Percentiles rank a stretch among this genome's conserved stretches.
Conservation (phyloP, 1,140 invertebrate species). For the Meteorus sp. region DNA sequence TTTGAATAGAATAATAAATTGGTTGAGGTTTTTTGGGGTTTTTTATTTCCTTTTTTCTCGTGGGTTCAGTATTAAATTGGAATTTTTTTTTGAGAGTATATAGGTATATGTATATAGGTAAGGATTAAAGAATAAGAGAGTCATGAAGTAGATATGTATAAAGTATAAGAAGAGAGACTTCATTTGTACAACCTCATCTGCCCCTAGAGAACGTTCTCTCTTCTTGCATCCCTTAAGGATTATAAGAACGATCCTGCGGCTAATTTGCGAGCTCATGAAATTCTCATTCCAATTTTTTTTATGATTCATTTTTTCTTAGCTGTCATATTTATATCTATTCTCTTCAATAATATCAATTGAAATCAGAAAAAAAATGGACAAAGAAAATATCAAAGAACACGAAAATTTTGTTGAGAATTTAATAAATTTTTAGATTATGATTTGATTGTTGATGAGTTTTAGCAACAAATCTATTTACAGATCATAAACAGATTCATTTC, state of each 20-base stretch:
- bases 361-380: not conserved
- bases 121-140: slow-evolving; percentile 58
- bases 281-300: slow-evolving; percentile 25
- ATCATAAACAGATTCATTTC: no score
- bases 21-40: not conserved
- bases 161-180: slow-evolving; percentile 32
- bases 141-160: not conserved
- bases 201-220: slow-evolving; percentile 35
- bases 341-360: not conserved
- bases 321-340: not conserved
- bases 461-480: no score
- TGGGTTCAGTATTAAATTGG: slow-evolving; percentile 36
- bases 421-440: no score
- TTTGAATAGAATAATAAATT: no score
- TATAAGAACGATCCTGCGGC: slow-evolving; percentile 54
- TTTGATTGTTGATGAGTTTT: no score
- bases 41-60: no score
- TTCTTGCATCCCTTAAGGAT: slow-evolving; percentile 51
- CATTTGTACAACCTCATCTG: slow-evolving; percentile 54
- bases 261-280: slow-evolving; percentile 57
- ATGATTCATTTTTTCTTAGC: slow-evolving; percentile 2
- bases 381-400: no score
- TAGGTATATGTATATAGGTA: slow-evolving; percentile 28
- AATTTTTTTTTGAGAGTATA: not conserved
- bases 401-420: no score